Conservation (phyloP, 2,113 vertebrate genomes). For the Dascyllus trimaculatus region DNA sequence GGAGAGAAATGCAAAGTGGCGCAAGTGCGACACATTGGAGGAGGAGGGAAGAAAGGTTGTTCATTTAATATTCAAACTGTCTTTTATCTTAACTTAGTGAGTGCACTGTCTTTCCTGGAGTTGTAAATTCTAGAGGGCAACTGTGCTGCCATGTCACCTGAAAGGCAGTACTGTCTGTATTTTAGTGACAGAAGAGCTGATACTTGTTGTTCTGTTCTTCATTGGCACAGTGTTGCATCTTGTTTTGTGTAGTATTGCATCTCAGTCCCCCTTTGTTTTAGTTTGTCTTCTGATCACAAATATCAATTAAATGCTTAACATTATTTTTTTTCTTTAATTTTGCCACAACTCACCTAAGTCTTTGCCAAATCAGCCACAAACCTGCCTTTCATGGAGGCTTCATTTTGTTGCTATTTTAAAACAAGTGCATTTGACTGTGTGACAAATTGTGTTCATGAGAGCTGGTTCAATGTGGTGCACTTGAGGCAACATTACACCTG, state of each 20-base stretch:
- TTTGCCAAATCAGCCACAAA: not conserved
- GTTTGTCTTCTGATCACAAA: too few relatives aligned
- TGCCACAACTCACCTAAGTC: not conserved
- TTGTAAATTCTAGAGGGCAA: not conserved
- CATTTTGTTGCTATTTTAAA: not conserved
- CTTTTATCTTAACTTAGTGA: conserved; percentile 18
- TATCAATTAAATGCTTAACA: too few relatives aligned
- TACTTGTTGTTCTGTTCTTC: too few relatives aligned
- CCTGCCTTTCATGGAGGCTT: not conserved
- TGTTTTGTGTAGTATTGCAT: too few relatives aligned
- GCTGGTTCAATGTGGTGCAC: not conserved
- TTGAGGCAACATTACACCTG: not conserved
- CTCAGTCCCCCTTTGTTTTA: too few relatives aligned
- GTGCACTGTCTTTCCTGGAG: conserved; percentile 19
- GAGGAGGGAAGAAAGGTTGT: conserved; percentile 31
- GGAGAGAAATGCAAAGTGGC: not conserved
- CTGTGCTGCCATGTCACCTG: not conserved
- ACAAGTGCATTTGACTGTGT: not conserved
- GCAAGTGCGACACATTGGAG: not conserved
- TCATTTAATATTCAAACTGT: conserved; percentile 35
- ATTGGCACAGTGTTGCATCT: too few relatives aligned
- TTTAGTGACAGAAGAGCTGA: not conserved
- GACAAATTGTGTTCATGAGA: not conserved
- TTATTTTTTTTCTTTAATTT: not conserved
- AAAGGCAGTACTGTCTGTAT: not conserved